These are phyloP conservation scores for Meteorus colon DNA, from an alignment of 2,888 invertebrate genomes.

Conservation along the genomic window DNA sequence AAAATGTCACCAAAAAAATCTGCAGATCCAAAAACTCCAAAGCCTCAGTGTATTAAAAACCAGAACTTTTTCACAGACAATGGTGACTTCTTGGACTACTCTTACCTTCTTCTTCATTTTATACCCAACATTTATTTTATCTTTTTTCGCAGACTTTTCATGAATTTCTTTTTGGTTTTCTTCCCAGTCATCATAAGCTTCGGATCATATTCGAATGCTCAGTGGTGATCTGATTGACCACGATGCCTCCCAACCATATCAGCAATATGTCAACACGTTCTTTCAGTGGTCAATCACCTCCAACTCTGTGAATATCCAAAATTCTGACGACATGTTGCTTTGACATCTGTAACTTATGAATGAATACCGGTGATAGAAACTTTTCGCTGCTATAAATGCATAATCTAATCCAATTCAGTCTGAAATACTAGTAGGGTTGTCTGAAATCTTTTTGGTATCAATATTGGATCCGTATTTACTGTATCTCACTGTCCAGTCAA, in stretches of 20 bases:
- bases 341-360: background rate
- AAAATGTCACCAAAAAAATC: too few species aligned
- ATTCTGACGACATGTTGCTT: background rate
- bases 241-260: background rate
- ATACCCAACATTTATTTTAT: too few species aligned
- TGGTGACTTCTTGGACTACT: too few species aligned
- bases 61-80: too few species aligned
- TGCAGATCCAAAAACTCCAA: too few species aligned
- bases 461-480: background rate
- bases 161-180: too few species aligned
- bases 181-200: too few species aligned
- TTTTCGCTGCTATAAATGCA: background rate
- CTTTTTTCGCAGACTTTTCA: too few species aligned
- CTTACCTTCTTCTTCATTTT: too few species aligned
- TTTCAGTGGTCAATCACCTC: constrained; percentile 9
- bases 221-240: too few species aligned
- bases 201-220: too few species aligned
- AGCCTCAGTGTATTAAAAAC: too few species aligned
- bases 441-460: background rate
- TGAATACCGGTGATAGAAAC: background rate
- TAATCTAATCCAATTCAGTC: background rate
- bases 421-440: background rate
- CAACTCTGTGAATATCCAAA: background rate
- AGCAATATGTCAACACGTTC: background rate
- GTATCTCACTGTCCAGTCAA: background rate